Evolutionary conservation across 2,888 invertebrate genomes (phyloP).

Genomic region (Drosophila atripex): DNA sequence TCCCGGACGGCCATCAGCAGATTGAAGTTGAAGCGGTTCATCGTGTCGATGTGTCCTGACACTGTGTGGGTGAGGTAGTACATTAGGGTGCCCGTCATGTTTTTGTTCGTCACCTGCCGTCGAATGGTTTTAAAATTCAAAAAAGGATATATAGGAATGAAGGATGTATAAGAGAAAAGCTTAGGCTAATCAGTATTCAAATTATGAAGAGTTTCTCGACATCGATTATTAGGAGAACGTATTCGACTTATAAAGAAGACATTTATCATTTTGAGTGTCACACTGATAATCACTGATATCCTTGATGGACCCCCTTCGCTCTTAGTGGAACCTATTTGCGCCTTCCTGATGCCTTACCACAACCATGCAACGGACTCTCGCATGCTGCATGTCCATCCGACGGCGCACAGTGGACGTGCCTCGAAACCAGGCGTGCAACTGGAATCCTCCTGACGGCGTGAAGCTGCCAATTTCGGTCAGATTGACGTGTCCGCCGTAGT

Average conservation of each 20-base stretch:
- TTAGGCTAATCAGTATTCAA: too few species aligned
- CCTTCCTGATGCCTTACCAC: slow-evolving; percentile 83
- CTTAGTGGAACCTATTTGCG: too few species aligned
- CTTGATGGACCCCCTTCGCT: slow-evolving; percentile 3
- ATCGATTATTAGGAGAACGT: too few species aligned
- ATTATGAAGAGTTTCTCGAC: too few species aligned
- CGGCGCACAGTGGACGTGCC: slow-evolving; percentile 78
- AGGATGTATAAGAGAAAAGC: not conserved
- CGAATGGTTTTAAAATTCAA: not conserved
- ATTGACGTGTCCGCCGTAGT: slow-evolving; percentile 85
- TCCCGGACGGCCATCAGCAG: slow-evolving; percentile 86
- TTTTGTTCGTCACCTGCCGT: slow-evolving; percentile 83
- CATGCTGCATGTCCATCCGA: slow-evolving; percentile 85
- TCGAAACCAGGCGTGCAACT: slow-evolving; percentile 76
- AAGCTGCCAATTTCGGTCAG: slow-evolving; percentile 85
- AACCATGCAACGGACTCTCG: slow-evolving; percentile 85
- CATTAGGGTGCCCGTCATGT: slow-evolving; percentile 83
- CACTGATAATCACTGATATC: not conserved
- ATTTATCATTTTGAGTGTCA: not conserved
- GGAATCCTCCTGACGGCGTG: slow-evolving; percentile 77
- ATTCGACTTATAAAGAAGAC: too few species aligned
- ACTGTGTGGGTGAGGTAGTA: slow-evolving; percentile 85
- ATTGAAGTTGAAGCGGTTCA: slow-evolving; percentile 87
- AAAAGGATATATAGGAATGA: not conserved
- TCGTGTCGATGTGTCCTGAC: slow-evolving; percentile 86